Evolutionary conservation across 2,888 invertebrate genomes (phyloP).

Genomic region (Melieria picta): DNA sequence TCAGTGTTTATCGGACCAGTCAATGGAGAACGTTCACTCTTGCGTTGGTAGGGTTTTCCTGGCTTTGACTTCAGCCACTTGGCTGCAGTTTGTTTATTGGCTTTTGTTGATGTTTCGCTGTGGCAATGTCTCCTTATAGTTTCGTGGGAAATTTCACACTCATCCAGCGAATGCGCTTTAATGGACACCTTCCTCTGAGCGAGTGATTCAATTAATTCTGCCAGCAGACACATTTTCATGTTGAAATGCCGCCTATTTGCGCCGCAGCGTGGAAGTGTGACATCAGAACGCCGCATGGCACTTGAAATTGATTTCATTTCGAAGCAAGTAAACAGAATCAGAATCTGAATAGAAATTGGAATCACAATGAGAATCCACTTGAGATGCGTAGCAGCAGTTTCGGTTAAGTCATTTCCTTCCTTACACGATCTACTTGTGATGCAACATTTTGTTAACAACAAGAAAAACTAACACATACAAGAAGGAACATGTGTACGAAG

Average conservation of each 20-base stretch:
- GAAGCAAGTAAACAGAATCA: background rate
- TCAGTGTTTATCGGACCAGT: background rate
- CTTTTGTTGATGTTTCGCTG: no score
- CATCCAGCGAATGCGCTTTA: constrained; percentile 45
- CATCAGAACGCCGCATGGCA: background rate
- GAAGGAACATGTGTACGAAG: background rate
- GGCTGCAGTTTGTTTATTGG: no score
- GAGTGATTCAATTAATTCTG: constrained; percentile 48
- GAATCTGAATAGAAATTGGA: background rate
- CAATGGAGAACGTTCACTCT: no score
- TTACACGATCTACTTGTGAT: background rate
- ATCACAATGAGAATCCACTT: constrained; percentile 46
- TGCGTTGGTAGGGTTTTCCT: no score
- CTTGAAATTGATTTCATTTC: background rate
- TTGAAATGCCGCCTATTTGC: constrained; percentile 15
- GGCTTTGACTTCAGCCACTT: no score
- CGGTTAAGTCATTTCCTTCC: constrained; percentile 55
- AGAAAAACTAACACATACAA: background rate
- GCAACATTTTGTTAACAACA: background rate
- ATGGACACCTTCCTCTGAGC: constrained; percentile 48
- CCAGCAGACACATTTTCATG: constrained; percentile 34
- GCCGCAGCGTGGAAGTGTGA: background rate
- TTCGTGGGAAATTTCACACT: constrained; percentile 57
- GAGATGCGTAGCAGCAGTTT: constrained; percentile 42
- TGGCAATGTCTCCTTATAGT: constrained; percentile 25